Evolutionary conservation across 2,113 vertebrate genomes (phyloP).

Genomic region (Ceyx margarethae): DNA sequence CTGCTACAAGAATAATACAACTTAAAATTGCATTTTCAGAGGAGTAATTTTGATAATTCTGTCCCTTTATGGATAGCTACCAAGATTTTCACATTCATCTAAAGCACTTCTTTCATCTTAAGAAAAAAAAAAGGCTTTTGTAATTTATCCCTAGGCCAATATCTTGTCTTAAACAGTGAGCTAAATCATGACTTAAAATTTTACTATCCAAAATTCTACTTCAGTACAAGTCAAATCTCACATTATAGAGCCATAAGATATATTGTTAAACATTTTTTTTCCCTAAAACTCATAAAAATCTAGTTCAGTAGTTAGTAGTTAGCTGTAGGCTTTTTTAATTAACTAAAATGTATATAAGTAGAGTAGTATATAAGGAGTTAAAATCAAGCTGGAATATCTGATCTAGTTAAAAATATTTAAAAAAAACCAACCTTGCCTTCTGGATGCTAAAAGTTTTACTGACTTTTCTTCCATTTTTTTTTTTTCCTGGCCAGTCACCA

Average conservation of each 20-base stretch:
- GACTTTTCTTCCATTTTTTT: not conserved
- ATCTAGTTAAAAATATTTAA: not conserved
- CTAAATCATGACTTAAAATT: not conserved
- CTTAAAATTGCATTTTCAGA: not conserved
- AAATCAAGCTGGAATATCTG: constrained; percentile 22
- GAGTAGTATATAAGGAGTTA: not conserved
- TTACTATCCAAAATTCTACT: not conserved
- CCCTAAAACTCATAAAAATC: not conserved
- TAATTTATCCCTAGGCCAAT: not conserved
- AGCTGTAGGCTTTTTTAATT: constrained; percentile 1
- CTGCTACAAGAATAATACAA: not conserved
- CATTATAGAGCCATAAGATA: not conserved
- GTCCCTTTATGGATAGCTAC: not conserved
- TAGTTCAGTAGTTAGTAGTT: too few species aligned
- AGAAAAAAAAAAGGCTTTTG: not conserved
- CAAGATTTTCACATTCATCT: not conserved
- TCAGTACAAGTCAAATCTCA: not conserved
- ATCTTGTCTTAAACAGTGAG: not conserved
- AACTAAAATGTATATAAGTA: constrained; percentile 6
- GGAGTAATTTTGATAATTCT: not conserved
- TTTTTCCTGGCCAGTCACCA: not conserved
- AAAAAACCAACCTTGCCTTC: not conserved
- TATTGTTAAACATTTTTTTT: not conserved
- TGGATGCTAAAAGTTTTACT: not conserved
- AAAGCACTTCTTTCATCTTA: not conserved